Conservation (phyloP, 2,113 vertebrate species). For the Dicaeum eximium region DNA sequence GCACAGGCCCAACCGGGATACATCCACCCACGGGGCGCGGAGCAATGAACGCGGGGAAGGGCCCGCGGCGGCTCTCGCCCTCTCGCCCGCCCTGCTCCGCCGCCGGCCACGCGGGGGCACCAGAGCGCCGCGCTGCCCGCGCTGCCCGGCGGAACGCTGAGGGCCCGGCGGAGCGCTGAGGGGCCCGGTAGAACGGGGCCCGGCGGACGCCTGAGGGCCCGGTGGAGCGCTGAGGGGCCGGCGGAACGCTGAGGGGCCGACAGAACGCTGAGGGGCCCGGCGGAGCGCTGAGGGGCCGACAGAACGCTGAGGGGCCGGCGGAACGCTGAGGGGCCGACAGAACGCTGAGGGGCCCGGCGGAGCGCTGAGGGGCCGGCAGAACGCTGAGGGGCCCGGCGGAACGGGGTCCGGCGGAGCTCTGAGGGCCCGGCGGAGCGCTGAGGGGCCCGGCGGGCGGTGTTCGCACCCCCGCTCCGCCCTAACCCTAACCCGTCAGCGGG, state of each 20-base stretch:
- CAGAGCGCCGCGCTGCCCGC: neutral
- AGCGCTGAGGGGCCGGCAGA: neutral
- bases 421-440: neutral
- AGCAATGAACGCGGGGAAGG: fast-evolving
- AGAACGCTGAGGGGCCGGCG: neutral
- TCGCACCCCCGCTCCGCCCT: fast-evolving
- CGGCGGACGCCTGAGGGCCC: too few relatives aligned
- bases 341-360: too few relatives aligned
- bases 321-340: neutral
- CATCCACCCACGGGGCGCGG: neutral
- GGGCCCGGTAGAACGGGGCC: too few relatives aligned
- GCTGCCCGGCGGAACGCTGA: neutral
- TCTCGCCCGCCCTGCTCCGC: neutral
- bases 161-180: neutral
- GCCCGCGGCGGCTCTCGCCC: neutral
- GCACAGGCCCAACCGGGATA: fast-evolving
- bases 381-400: neutral
- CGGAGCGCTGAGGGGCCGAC: too few relatives aligned
- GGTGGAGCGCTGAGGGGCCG: fast-evolving
- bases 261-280: fast-evolving
- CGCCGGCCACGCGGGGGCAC: conserved; percentile 60
- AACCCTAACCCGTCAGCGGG: fast-evolving
- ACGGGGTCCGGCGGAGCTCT: neutral
- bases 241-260: too few relatives aligned
- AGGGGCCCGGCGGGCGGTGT: fast-evolving